Conservation (phyloP, 2,797 vertebrate species). For the Myotis vivesi region DNA sequence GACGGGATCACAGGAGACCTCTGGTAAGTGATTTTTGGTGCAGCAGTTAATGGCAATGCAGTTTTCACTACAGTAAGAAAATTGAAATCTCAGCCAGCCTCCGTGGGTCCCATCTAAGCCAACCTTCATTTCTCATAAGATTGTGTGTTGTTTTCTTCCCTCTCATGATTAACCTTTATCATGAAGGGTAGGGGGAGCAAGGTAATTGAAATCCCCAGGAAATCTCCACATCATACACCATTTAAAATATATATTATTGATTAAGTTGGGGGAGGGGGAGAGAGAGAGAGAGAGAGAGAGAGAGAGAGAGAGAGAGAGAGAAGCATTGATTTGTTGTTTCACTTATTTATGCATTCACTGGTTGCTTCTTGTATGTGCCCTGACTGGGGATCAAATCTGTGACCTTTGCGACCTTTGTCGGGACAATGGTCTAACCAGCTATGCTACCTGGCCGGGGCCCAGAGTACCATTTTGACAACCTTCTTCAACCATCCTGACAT, state of each 20-base stretch:
- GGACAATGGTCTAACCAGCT: not conserved
- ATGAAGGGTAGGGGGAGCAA: not conserved
- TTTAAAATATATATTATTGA: not conserved
- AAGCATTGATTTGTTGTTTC: not conserved
- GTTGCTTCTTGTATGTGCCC: not conserved
- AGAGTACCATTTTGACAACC: not conserved
- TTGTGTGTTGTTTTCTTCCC: not conserved
- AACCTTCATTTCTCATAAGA: slow-evolving; percentile 28
- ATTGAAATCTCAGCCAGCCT: slow-evolving; percentile 58
- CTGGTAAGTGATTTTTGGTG: not conserved
- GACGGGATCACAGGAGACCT: not conserved
- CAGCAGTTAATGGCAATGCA: slow-evolving; percentile 46
- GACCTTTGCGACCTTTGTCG: not conserved
- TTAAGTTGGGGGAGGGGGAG: not conserved
- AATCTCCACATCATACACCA: not conserved
- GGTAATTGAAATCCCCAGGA: slow-evolving; percentile 30
- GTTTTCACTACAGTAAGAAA: slow-evolving; percentile 67
- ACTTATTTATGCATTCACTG: not conserved
- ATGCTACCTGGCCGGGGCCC: not conserved
- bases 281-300: too few relatives aligned
- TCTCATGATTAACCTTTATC: not conserved
- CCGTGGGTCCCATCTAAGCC: not conserved
- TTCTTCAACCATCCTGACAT: not conserved
- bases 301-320: too few relatives aligned
- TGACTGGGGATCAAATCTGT: not conserved